These are phyloP conservation scores for Saguinus oedipus DNA, from an alignment of 2,797 vertebrate genomes.

Conservation along the genomic window DNA sequence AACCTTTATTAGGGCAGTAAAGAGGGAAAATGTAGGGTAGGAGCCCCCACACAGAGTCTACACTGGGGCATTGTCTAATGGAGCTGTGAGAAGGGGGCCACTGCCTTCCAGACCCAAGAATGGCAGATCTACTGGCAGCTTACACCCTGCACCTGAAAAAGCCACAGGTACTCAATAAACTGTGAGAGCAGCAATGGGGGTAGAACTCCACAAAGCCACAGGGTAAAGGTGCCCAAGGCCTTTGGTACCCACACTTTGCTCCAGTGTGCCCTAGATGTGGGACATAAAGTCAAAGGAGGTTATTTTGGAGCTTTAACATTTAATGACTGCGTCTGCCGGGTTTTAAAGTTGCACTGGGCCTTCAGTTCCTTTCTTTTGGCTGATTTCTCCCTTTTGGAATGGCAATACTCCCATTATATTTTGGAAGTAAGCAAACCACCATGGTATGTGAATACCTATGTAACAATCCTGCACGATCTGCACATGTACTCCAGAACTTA, in stretches of 20 bases:
- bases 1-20: neutral
- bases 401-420: neutral
- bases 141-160: neutral
- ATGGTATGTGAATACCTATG: no score
- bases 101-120: neutral
- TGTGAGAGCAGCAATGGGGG: fast-evolving
- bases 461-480: no score
- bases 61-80: neutral
- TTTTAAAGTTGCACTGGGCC: neutral
- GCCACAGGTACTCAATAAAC: neutral
- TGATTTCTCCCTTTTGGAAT: neutral
- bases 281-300: neutral
- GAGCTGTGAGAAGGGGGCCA: neutral
- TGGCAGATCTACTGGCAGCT: neutral
- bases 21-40: neutral
- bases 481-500: no score
- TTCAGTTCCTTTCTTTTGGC: neutral
- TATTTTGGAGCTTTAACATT: neutral
- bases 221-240: neutral
- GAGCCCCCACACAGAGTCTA: neutral
- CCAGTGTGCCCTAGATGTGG: neutral
- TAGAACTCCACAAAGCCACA: neutral
- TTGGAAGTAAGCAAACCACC: neutral
- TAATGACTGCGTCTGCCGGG: neutral
- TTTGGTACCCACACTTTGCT: neutral